Evolutionary conservation across 2,797 vertebrate species (phyloP).

Genomic region (Pterois miles): DNA sequence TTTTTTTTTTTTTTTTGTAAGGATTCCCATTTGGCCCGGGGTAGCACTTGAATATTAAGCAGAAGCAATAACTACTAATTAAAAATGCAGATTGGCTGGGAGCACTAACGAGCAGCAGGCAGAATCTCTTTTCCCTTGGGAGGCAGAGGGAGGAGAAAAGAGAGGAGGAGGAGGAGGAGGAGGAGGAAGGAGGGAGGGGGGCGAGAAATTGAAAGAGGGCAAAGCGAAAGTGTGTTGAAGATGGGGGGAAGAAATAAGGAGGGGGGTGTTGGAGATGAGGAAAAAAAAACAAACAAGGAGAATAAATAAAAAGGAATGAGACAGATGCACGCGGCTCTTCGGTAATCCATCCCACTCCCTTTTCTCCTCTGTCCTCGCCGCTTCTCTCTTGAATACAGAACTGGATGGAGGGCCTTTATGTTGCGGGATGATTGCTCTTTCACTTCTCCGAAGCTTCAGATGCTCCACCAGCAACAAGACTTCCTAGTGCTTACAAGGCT

Average conservation of each 20-base stretch:
- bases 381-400: conserved; percentile 48
- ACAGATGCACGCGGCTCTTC: conserved; percentile 80
- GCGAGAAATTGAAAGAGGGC: conserved; percentile 71
- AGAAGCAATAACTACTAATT: conserved; percentile 91
- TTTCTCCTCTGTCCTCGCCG: conserved; percentile 20
- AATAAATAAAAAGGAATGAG: conserved; percentile 82
- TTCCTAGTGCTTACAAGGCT: conserved; percentile 22
- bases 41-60: conserved; percentile 91
- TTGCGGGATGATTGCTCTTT: conserved; percentile 76
- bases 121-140: conserved; percentile 84
- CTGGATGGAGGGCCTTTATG: conserved; percentile 56
- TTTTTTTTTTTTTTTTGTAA: conserved; percentile 73
- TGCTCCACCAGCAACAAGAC: conserved; percentile 24
- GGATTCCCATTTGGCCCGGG: conserved; percentile 88
- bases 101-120: conserved; percentile 89
- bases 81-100: conserved; percentile 90
- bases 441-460: conserved; percentile 54
- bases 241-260: conserved; percentile 47
- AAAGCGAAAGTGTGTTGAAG: conserved; percentile 75
- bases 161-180: conserved; percentile 30
- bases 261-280: conserved; percentile 46
- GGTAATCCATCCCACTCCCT: conserved; percentile 72
- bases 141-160: conserved; percentile 69
- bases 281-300: conserved; percentile 79
- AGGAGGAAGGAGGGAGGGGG: neutral